Percentiles rank a stretch among this genome's conserved stretches.
Evolutionary conservation across 2,797 vertebrate species (phyloP).

Genomic region (Myotis vivesi): DNA sequence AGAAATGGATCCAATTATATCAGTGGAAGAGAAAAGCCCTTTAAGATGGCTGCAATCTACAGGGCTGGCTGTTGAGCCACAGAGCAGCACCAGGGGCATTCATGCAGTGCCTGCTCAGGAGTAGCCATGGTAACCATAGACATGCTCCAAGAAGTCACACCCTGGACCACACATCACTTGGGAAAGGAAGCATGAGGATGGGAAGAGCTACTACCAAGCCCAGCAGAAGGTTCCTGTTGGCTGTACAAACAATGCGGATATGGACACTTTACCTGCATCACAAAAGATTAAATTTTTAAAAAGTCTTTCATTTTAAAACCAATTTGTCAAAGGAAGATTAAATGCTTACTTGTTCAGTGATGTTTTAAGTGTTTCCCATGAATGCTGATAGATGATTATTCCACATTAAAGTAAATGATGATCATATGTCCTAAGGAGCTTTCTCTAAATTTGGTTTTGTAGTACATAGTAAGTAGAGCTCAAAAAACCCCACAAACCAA

Average conservation of each 20-base stretch:
- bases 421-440: not conserved
- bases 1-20: conserved; percentile 81
- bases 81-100: conserved; percentile 38
- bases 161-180: not conserved
- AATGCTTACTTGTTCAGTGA: not conserved
- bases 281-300: not conserved
- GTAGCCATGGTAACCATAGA: not conserved
- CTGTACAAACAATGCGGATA: not conserved
- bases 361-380: not conserved
- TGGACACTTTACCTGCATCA: not conserved
- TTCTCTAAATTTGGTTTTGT: not conserved
- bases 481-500: not conserved
- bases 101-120: conserved; percentile 29
- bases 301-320: not conserved
- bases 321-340: conserved; percentile 33
- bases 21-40: conserved; percentile 66
- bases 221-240: not conserved
- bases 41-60: conserved; percentile 67
- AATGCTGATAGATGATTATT: conserved; percentile 2
- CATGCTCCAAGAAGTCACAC: not conserved
- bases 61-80: conserved; percentile 47
- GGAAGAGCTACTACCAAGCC: not conserved
- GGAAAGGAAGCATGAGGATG: not conserved
- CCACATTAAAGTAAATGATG: conserved; percentile 15
- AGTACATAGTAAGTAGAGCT: not conserved